A percentile compares a stretch with the other conserved stretches of the same genome.
phyloP scores from a whole-genome alignment of 2,888 invertebrate genomes.

The Thecocarcelia acutangulata region DNA sequence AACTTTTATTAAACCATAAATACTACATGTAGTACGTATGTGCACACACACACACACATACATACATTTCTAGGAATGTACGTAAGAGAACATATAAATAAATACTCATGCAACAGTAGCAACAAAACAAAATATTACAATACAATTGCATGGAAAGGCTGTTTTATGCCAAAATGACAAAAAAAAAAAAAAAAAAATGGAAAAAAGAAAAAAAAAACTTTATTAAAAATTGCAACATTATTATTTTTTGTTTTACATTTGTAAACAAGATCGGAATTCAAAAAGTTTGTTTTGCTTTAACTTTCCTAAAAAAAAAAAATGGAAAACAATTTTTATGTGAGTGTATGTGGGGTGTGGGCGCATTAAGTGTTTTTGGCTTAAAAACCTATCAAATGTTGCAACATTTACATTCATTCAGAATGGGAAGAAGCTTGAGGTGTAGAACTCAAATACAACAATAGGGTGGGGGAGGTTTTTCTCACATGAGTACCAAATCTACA shows the following conservation, averaged over 20 bases:
- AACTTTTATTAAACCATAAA: slow-evolving; percentile 58
- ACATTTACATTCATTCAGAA: no score
- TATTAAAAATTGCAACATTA: slow-evolving; percentile 56
- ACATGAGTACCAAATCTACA: no score
- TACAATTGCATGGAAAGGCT: slow-evolving; percentile 40
- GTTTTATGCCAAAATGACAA: slow-evolving; percentile 35
- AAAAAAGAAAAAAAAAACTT: slow-evolving; percentile 7
- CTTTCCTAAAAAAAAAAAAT: background rate
- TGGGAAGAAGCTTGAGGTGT: no score
- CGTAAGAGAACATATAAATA: no score
- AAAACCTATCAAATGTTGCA: no score
- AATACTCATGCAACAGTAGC: background rate
- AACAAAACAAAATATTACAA: slow-evolving; percentile 18
- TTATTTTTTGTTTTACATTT: slow-evolving; percentile 58
- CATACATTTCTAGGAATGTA: no score
- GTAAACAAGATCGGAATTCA: slow-evolving; percentile 52
- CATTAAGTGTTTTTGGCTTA: no score
- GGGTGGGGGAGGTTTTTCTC: no score
- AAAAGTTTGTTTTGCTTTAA: slow-evolving; percentile 23
- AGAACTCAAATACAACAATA: no score
- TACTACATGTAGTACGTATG: slow-evolving; percentile 9
- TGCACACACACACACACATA: no score
- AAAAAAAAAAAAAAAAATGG: background rate
- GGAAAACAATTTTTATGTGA: background rate
- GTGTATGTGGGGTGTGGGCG: background rate